Base-by-base conservation (phyloP, 2,888 invertebrate species). In the Pyrrhia umbra region DNA sequence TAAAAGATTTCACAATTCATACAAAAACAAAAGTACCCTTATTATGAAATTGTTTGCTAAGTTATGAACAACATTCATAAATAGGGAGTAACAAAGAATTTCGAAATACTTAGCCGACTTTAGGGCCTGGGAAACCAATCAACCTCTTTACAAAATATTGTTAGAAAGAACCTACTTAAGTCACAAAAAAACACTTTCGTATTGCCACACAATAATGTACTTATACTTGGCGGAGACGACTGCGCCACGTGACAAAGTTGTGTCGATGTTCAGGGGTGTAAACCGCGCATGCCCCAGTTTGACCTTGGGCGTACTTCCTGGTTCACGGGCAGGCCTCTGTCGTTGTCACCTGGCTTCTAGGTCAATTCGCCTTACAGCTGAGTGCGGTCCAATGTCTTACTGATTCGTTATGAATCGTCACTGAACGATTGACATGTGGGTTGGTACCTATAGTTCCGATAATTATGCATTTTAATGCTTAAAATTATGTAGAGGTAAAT, bases 291-390 rank as follows among this genome's bases (percentile, higher is more conserved):
- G 93, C 87, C 86, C 83, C 58, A 77, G 6, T 78, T 84, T 92
- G 84, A 89, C 94, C 94, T 93, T 93, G 93, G 83, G 77, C 67
- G 68, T 71, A 88, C 90, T 93, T 94, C 93, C 94, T 91, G 93
- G 94, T 94, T 94, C 93, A 94, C 79, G 93, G 92, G 85, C 92
- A 90, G 75, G 79, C 73, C 57, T 59, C 66, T 65, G 57, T 64
- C 82, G 71, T 84, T 84, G 87, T 85, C 90, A 89, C 86, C 87
- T 87, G 86, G 75, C 83, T 88, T 89, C 87, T 92, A 90, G 93
- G 94, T 93, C 91, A 93, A 84, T 88, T 87, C 87, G 85, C 39
- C 20, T 39, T 5, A 27, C 15, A 69, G 79, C 71, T 55, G 25
- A 73, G 49, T 30, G 45, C 25, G 40, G 23, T 13, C 21, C 2